Conservation (phyloP, 2,888 invertebrate species). For the Pasiphila rectangulata region DNA sequence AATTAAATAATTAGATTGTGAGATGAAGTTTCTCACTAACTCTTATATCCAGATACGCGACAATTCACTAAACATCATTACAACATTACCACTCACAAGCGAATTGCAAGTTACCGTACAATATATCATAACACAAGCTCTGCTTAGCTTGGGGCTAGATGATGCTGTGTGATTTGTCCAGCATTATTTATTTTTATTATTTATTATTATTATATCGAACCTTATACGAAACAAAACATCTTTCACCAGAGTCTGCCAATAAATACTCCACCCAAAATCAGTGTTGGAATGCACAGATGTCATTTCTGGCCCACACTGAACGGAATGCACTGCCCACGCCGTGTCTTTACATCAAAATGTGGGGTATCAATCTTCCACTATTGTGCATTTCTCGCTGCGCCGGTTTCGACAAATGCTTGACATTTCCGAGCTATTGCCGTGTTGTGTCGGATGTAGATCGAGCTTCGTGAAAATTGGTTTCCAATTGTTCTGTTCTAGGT, state of each 20-base stretch:
- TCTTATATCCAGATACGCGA: no score
- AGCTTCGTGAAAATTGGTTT: conserved; percentile 7
- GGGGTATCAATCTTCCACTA: conserved; percentile 46
- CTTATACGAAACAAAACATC: conserved; percentile 19
- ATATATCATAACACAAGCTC: no score
- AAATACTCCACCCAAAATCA: conserved; percentile 27
- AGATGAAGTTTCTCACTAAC: no score
- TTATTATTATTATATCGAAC: conserved; percentile 16
- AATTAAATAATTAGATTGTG: no score
- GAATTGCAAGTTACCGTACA: no score
- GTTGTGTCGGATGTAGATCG: conserved; percentile 23
- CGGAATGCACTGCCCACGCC: conserved; percentile 67
- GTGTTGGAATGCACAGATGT: conserved; percentile 53
- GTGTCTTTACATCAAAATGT: conserved; percentile 29
- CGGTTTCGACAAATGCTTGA: conserved; percentile 33
- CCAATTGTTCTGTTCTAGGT: conserved; percentile 4
- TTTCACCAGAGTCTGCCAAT: conserved; percentile 25
- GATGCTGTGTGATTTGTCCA: no score
- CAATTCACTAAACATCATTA: no score
- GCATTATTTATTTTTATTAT: no score
- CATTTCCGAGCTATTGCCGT: conserved; percentile 32
- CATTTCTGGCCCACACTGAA: conserved; percentile 56
- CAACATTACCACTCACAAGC: no score
- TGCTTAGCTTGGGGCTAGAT: no score
- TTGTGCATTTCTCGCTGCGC: conserved; percentile 31